A percentile compares a stretch with the other conserved stretches of the same genome.
Evolutionary conservation across 2,797 vertebrate species (phyloP).

Genomic region (Muscicapa comitata): DNA sequence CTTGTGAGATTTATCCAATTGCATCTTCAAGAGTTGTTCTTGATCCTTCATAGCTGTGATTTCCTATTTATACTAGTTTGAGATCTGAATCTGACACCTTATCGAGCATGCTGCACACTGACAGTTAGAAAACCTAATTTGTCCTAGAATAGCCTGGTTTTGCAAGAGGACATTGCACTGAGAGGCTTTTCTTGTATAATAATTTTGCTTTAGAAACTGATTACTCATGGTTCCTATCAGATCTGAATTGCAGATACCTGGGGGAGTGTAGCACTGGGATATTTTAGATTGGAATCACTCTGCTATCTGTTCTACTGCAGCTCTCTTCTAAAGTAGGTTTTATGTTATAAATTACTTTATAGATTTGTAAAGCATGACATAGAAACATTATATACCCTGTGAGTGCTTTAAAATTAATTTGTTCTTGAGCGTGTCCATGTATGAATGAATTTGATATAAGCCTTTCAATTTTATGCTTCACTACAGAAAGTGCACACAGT

Average conservation of each 20-base stretch:
- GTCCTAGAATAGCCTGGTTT: not conserved
- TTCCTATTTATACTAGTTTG: not conserved
- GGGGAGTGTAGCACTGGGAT: not conserved
- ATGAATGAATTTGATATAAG: slow-evolving; percentile 67
- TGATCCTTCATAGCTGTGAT: not conserved
- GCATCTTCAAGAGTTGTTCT: not conserved
- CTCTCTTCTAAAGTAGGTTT: slow-evolving; percentile 51
- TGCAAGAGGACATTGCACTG: not conserved
- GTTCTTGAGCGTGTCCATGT: slow-evolving; percentile 61
- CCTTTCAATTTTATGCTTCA: slow-evolving; percentile 65
- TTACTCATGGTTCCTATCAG: slow-evolving; percentile 4
- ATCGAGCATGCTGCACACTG: not conserved
- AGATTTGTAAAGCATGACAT: slow-evolving; percentile 66
- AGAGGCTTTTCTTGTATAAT: not conserved
- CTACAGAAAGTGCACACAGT: slow-evolving; percentile 57
- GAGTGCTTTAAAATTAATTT: slow-evolving; percentile 75
- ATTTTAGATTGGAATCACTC: slow-evolving; percentile 37
- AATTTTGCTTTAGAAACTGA: slow-evolving; percentile 31
- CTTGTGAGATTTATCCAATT: not conserved
- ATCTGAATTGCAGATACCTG: slow-evolving; percentile 44
- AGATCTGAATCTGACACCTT: not conserved
- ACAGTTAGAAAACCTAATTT: not conserved
- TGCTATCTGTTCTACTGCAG: slow-evolving; percentile 21
- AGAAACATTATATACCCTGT: slow-evolving; percentile 62
- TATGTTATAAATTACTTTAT: slow-evolving; percentile 57